Percentiles rank a stretch among this genome's conserved stretches.
Evolutionary conservation across 2,888 invertebrate genomes (phyloP).

Genomic region (Tipula vernalis): DNA sequence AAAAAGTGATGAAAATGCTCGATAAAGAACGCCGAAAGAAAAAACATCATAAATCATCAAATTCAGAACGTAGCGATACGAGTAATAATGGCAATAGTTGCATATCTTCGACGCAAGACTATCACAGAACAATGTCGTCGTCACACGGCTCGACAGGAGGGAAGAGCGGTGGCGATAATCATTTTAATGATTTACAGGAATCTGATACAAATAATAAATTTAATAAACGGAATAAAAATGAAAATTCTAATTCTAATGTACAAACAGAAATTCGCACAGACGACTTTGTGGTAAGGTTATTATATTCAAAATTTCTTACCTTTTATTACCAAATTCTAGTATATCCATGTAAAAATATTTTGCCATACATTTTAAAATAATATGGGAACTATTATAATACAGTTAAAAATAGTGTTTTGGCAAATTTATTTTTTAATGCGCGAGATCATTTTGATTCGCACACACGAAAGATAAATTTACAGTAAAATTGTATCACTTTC

Average conservation of each 20-base stretch:
- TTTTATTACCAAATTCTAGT: not conserved
- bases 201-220: slow-evolving; percentile 13
- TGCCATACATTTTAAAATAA: not conserved
- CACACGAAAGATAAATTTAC: not conserved
- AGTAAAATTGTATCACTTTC: not conserved
- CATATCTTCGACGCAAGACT: slow-evolving; percentile 21
- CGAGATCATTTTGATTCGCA: not conserved
- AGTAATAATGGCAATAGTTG: slow-evolving; percentile 21
- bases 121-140: slow-evolving; percentile 12
- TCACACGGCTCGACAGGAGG: slow-evolving; percentile 16
- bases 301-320: slow-evolving; percentile 34
- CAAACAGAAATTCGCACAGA: slow-evolving; percentile 56
- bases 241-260: slow-evolving; percentile 39
- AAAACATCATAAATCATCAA: slow-evolving; percentile 29
- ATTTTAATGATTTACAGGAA: slow-evolving; percentile 9
- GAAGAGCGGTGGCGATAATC: slow-evolving; percentile 12
- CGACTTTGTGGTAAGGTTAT: slow-evolving; percentile 51
- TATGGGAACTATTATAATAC: not conserved
- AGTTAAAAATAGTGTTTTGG: not conserved
- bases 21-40: slow-evolving; percentile 60
- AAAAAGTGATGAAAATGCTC: slow-evolving; percentile 71
- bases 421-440: not conserved
- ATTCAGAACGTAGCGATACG: slow-evolving; percentile 15
- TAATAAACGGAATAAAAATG: slow-evolving; percentile 27
- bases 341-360: not conserved